These are phyloP conservation scores for Nettapus auritus DNA, from an alignment of 2,113 vertebrate species.

Conservation along the genomic window DNA sequence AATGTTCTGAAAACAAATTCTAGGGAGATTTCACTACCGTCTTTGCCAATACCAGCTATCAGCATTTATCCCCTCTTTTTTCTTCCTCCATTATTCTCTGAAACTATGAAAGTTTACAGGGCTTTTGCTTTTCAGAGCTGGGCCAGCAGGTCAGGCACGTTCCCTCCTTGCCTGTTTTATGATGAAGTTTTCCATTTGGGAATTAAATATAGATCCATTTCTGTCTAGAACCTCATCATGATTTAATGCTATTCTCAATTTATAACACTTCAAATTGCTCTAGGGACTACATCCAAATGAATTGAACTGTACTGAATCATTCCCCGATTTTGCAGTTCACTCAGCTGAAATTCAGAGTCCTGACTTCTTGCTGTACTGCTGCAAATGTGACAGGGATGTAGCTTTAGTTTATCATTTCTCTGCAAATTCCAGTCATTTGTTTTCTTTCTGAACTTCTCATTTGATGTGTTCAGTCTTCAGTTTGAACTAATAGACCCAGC, in stretches of 20 bases:
- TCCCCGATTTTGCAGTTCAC: neutral
- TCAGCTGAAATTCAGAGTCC: neutral
- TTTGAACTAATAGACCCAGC: neutral
- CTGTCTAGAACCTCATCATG: neutral
- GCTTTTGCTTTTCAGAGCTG: neutral
- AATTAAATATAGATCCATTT: neutral
- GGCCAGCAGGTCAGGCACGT: rapidly evolving
- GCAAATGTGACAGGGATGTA: neutral
- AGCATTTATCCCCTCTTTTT: neutral
- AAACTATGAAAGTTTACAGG: neutral
- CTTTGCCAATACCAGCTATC: neutral
- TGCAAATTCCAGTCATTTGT: neutral
- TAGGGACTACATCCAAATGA: neutral
- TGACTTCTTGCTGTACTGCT: neutral
- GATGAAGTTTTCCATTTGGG: neutral
- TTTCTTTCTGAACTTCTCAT: neutral
- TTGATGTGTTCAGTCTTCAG: neutral
- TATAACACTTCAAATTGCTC: neutral
- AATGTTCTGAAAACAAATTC: neutral
- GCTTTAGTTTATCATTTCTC: neutral
- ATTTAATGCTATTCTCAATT: neutral
- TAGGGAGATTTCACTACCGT: neutral
- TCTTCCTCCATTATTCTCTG: neutral
- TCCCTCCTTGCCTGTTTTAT: neutral
- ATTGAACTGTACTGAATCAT: neutral